A percentile compares a stretch with the other conserved stretches of the same genome.
Evolutionary conservation across 2,113 vertebrate species (phyloP).

Genomic region (Labrus mixtus): DNA sequence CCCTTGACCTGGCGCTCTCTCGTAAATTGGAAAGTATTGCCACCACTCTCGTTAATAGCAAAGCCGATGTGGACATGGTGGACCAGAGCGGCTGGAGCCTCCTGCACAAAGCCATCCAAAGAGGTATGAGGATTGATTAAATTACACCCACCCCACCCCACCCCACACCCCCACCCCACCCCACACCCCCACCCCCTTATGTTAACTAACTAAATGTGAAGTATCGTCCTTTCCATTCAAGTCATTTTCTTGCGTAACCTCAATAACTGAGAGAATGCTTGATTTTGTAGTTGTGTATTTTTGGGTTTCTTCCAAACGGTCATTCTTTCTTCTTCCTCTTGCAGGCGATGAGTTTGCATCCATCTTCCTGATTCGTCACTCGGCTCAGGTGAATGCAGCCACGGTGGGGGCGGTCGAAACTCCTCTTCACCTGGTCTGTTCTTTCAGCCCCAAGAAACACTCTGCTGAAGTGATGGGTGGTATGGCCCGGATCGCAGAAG

Average conservation of each 20-base stretch:
- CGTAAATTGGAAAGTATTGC: slow-evolving; percentile 94
- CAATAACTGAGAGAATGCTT: not conserved
- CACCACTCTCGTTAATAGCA: slow-evolving; percentile 92
- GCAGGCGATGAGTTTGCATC: slow-evolving; percentile 96
- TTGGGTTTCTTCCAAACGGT: not conserved
- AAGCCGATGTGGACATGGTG: slow-evolving; percentile 95
- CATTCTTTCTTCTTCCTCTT: not conserved
- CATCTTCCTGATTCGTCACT: slow-evolving; percentile 94
- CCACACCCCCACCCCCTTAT: no score
- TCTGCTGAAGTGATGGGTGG: slow-evolving; percentile 89
- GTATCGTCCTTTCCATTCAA: not conserved
- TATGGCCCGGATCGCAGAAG: slow-evolving; percentile 92
- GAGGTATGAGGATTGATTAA: slow-evolving; percentile 83
- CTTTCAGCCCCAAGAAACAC: slow-evolving; percentile 92
- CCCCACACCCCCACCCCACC: no score
- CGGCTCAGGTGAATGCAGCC: slow-evolving; percentile 94
- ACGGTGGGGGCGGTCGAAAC: slow-evolving; percentile 94
- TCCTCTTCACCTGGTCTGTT: slow-evolving; percentile 94
- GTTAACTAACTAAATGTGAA: not conserved
- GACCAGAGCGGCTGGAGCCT: slow-evolving; percentile 96
- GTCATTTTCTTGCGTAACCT: no score
- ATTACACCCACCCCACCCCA: not conserved
- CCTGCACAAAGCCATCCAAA: slow-evolving; percentile 96
- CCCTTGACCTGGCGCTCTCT: slow-evolving; percentile 93
- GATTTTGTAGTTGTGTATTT: not conserved